Evolutionary conservation across 2,797 vertebrate species (phyloP), one percentile per base, ranked within the genome.

Genomic region (Pangasius krempfi): DNA sequence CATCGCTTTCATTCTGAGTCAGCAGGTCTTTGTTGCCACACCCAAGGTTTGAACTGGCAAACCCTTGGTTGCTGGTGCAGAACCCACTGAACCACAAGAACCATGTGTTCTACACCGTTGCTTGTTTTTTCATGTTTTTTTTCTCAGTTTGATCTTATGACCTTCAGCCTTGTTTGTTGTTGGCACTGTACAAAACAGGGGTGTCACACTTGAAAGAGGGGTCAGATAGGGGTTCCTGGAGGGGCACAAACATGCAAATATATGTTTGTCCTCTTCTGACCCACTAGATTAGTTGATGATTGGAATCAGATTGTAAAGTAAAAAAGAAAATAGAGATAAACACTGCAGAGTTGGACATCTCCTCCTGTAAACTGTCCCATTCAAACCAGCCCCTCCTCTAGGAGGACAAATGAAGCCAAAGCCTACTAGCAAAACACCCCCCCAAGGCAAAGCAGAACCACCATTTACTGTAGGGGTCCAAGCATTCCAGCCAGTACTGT

Each of bases 21-120:
- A 88, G 83, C 88, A 80, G 40, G 93, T 70, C 47, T 40, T 76
- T 18, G 47, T 58, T 85, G 72, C 88, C 68, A 70, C 81, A 62
- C 86, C 86, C 70, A 18, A 40, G 58, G 52, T 82, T 81, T 88
- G 37, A 66, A 72, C 72, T 73, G 84, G 87, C 83, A 90, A 40
- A 72, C 56, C 22, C 56, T 33, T 78, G 30, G 58, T 78, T 84
- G n/a, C 47, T 85, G 30, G 47, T 70, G 83, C 64, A 25, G 47
- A 84, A 88, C 82, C 87, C 44, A 37, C 44, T 78, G 70, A 84
- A 73, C 81, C 87, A 89, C 88, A 86, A 8, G 8, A 25, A 62
- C 44, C 58, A 58, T 56, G 56, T 83, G 47, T 30, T 25, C 30
- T 54, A 37, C 30, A 37, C 47, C 25, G 20, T 56, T 70, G 27